Evolutionary conservation across 2,888 invertebrate species (phyloP), one percentile per base, ranked within the genome.

Genomic region (Melanophora roralis): DNA sequence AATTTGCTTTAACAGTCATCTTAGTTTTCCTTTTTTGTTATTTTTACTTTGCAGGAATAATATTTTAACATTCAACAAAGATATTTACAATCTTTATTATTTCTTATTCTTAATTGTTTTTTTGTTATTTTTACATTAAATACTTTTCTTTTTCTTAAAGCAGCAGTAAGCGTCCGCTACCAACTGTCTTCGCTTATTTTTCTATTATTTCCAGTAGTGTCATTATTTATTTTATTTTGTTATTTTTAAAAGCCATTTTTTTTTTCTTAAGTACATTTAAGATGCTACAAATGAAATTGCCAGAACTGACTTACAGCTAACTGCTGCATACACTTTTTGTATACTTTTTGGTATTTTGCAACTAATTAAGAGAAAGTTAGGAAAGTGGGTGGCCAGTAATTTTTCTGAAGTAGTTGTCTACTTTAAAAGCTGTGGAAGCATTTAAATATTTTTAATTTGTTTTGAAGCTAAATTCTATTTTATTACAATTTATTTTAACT

Each of bases 391-490:
- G 21, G 8, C 19, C 34, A 34, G 34, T 34, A 34, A 43, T 43
- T 11, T 36, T 11, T n/a, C 34, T 7, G 27, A 8, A 11, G 27
- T 27, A 53, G 16, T 40, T 53, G 36, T 12, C 23, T 43, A 12
- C 12, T 4, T 2, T 16, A 45, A 53, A 53, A 51, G 40, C 40
- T 59, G 53, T 36, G 19, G 36, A 73, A 64, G 16, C 43, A 57
- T 32, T 40, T 38, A 47, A 43, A 57, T 34, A 73, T 40, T 73
- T 78, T 73, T 68, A 73, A 72, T 77, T 67, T 77, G 51, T 59
- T 38, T 21, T 23, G 40, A 60, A 71, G 59, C 23, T 38, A 47
- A 49, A 62, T 68, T 68, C 62, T 32, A n/a, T 69, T 45, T 74
- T 34, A 27, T 27, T 27, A 5, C 27, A 27, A n/a, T 40, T 68